A percentile compares a stretch with the other conserved stretches of the same genome.
Evolutionary conservation across 2,113 vertebrate genomes (phyloP).

Genomic region (Antigone vipio): DNA sequence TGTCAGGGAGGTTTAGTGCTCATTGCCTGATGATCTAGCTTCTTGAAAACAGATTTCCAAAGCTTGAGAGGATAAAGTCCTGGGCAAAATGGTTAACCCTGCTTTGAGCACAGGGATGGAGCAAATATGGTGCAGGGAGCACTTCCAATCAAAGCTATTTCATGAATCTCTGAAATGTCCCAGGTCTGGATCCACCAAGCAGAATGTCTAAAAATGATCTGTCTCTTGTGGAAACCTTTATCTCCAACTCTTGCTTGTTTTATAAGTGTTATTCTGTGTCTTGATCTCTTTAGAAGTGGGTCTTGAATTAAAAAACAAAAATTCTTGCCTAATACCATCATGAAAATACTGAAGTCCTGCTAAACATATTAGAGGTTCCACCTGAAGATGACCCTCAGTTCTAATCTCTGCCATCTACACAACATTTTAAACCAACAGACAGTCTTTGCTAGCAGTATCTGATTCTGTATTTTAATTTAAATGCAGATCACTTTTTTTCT

Average conservation of each 20-base stretch:
- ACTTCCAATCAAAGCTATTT: background rate
- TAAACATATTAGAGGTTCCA: background rate
- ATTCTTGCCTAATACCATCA: accelerated
- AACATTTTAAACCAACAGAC: background rate
- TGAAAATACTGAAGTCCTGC: background rate
- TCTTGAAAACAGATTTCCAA: background rate
- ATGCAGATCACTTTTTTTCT: background rate
- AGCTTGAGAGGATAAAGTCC: background rate
- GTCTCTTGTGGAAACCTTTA: background rate
- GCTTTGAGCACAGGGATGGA: background rate
- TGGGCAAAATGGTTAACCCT: background rate
- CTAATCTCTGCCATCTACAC: background rate
- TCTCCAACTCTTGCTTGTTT: background rate
- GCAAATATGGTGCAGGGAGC: background rate
- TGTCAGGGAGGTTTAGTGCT: background rate
- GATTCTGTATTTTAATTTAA: background rate
- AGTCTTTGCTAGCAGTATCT: background rate
- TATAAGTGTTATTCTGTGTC: background rate
- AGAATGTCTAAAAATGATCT: background rate
- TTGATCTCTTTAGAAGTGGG: background rate
- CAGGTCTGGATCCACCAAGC: background rate
- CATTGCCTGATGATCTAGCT: background rate
- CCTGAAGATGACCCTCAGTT: background rate
- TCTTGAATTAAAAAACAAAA: background rate
- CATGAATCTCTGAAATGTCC: background rate